Percentiles rank a stretch among this genome's conserved stretches.
These are phyloP conservation scores for Megathymus violae DNA, from an alignment of 1,140 invertebrate species.

Conservation along the genomic window DNA sequence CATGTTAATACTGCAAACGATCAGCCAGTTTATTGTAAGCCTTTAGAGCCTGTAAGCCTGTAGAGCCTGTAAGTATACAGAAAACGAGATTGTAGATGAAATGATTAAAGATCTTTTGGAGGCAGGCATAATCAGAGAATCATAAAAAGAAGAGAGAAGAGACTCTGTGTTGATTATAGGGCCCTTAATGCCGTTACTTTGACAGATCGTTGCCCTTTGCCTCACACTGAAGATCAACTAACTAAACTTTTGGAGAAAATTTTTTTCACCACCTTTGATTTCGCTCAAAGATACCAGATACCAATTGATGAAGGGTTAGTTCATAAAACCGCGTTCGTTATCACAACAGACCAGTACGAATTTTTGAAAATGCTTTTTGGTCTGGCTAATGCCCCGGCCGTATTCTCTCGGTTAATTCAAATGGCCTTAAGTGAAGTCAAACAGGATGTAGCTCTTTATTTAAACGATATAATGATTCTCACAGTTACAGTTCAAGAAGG, in stretches of 20 bases:
- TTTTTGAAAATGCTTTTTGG: no score
- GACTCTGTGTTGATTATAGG: slow-evolving; percentile 29
- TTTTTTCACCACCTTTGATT: slow-evolving; percentile 61
- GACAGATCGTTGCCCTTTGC: slow-evolving; percentile 29
- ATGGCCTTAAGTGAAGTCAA: no score
- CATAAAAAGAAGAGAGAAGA: slow-evolving; percentile 28
- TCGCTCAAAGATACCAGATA: slow-evolving; percentile 62
- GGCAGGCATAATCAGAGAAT: slow-evolving; percentile 27
- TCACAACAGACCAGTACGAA: no score
- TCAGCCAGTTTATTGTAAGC: slow-evolving; percentile 40
- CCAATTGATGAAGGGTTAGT: no score
- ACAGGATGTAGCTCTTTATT: no score
- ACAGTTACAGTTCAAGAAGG: no score
- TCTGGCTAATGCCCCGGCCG: no score
- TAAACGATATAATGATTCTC: no score
- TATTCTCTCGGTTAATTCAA: no score
- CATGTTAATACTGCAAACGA: slow-evolving; percentile 22
- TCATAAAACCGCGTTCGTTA: no score
- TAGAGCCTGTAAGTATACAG: no score
- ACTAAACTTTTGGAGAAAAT: slow-evolving; percentile 46
- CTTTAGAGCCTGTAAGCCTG: no score
- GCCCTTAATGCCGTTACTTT: slow-evolving; percentile 22
- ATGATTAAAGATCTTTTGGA: slow-evolving; percentile 23
- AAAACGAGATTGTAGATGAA: slow-evolving; percentile 28
- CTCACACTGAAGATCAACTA: slow-evolving; percentile 48